Base-by-base conservation (phyloP, 2,888 invertebrate species). In the Lagria hirta region DNA sequence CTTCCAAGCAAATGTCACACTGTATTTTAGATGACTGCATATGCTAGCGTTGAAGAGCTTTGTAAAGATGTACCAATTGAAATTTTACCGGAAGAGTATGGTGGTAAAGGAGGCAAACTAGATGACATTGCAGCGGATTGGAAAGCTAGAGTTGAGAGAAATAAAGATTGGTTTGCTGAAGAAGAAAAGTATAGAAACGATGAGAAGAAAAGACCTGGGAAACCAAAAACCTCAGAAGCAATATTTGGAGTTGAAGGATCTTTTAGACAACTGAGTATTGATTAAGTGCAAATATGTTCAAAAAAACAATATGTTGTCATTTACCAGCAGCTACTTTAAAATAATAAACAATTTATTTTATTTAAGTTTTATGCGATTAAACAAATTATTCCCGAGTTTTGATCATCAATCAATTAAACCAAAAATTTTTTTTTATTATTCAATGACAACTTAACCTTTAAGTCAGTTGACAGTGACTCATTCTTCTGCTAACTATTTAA, bases 21-120 rank as follows among this genome's bases (percentile, higher is more conserved):
- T n/a, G n/a, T n/a, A n/a, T 72, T 72, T 15, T 65, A 80, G 80
- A 64, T 80, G 41, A 67, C 69, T 45, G 70, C 80, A 1, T 76
- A 79, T 54, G 65, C 72, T 29, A 68, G 76, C 54, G 69, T 74
- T 42, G 77, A 80, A 1, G 75, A n/a, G n/a, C n/a, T n/a, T n/a
- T n/a, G n/a, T n/a, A n/a, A 80, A 54, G 58, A 73, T 29, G 71
- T 84, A 11, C 79, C 83, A 0, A 75, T 76, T 52, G 72, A 76
- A 2, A 69, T 78, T 24, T 66, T 85, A 27, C 84, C 84, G 1
- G 65, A 64, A 4, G 84, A 85, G 60, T 84, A 84, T 58, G 84
- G 84, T 6, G 85, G 85, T 1, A 73, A 73, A 6, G 80, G 74
- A 14, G 79, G 78, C 1, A 70, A 77, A 12, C 63, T 79, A 20